Percentiles rank a stretch among this genome's conserved stretches.
Conservation (phyloP, 2,888 invertebrate species). For the Drosophila pseudotakahashii region DNA sequence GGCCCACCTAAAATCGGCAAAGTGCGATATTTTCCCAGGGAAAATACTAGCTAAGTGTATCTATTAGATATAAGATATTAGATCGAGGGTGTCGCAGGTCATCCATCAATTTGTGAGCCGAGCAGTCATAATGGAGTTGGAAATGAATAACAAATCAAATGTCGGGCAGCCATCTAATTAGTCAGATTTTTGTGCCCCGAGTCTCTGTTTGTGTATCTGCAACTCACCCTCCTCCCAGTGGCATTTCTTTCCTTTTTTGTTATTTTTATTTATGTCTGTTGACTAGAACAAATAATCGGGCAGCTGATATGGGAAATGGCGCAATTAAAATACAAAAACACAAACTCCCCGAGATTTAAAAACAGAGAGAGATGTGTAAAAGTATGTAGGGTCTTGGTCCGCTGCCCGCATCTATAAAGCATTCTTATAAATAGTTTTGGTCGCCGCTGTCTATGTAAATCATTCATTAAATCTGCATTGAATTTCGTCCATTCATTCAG, state of each 20-base stretch:
- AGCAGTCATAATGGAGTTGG: slow-evolving; percentile 31
- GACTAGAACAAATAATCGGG: slow-evolving; percentile 74
- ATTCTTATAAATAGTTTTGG: slow-evolving; percentile 67
- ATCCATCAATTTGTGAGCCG: slow-evolving; percentile 66
- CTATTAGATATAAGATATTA: slow-evolving; percentile 54
- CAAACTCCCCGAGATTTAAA: slow-evolving; percentile 18
- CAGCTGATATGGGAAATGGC: slow-evolving; percentile 76
- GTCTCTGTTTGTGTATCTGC: slow-evolving; percentile 21
- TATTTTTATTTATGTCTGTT: slow-evolving; percentile 64
- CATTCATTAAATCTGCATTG: slow-evolving; percentile 76
- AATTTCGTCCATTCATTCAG: slow-evolving; percentile 64
- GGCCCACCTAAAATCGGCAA: slow-evolving; percentile 64
- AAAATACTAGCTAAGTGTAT: slow-evolving; percentile 40
- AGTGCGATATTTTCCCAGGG: slow-evolving; percentile 62
- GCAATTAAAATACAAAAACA: slow-evolving; percentile 67
- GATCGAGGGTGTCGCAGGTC: slow-evolving; percentile 55
- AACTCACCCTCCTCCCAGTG: slow-evolving; percentile 7
- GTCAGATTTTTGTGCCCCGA: slow-evolving; percentile 46
- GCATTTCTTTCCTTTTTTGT: slow-evolving; percentile 27
- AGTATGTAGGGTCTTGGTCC: slow-evolving; percentile 6
- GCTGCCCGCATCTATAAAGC: slow-evolving; percentile 39
- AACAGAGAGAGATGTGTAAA: neutral
- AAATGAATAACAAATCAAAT: slow-evolving; percentile 68
- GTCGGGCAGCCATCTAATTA: slow-evolving; percentile 63
- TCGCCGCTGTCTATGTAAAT: slow-evolving; percentile 60